These are phyloP conservation scores for Unio delphinus DNA, from an alignment of 2,888 invertebrate species.

Conservation along the genomic window DNA sequence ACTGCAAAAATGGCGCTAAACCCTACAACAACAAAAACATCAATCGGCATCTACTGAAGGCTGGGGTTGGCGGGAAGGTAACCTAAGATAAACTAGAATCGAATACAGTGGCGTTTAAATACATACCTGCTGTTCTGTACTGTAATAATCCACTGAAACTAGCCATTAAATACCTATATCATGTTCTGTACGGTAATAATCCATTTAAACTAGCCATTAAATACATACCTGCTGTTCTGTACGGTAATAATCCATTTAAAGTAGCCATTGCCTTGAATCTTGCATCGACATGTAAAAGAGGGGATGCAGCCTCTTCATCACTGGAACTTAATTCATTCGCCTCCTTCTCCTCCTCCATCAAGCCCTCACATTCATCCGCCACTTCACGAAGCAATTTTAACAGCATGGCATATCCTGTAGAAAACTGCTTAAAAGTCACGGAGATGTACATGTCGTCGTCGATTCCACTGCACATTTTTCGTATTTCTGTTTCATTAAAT, in stretches of 20 bases:
- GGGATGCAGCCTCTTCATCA: conserved; percentile 40
- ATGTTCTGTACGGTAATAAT: conserved; percentile 20
- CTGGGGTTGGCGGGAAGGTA: too few relatives aligned
- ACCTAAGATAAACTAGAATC: too few relatives aligned
- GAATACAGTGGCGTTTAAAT: background rate
- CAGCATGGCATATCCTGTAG: conserved; percentile 45
- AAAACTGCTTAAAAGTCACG: conserved; percentile 48
- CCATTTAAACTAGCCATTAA: conserved; percentile 35
- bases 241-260: conserved; percentile 31
- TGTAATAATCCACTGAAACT: conserved; percentile 35
- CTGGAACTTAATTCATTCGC: conserved; percentile 30
- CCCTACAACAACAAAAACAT: too few relatives aligned
- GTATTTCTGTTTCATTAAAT: conserved; percentile 77
- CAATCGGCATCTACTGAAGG: too few relatives aligned
- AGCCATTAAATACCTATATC: conserved; percentile 26
- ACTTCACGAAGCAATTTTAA: conserved; percentile 47
- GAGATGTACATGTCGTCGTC: conserved; percentile 37
- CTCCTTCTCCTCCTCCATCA: conserved; percentile 27
- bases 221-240: conserved; percentile 28
- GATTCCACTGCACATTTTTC: conserved; percentile 73
- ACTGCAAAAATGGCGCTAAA: too few relatives aligned
- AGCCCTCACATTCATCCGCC: conserved; percentile 26
- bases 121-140: conserved; percentile 26
- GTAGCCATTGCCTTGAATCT: conserved; percentile 33
- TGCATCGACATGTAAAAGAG: conserved; percentile 38